These are phyloP conservation scores for Periophthalmus modestus DNA, from an alignment of 2,113 vertebrate species.

Conservation along the genomic window DNA sequence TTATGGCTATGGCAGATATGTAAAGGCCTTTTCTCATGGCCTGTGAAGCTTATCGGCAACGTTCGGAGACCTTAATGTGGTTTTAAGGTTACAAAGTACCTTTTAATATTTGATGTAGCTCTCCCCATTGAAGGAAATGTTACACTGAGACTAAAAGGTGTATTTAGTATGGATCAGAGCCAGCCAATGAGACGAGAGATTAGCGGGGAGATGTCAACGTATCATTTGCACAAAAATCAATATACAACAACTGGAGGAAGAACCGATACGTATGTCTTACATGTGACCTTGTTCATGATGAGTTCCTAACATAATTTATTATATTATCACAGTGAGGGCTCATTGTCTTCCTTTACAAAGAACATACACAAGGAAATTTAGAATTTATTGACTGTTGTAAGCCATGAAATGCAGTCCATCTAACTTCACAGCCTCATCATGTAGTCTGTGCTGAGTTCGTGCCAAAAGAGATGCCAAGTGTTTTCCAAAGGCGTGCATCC, in stretches of 20 bases:
- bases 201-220: background rate
- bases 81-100: slow-evolving; percentile 48
- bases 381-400: background rate
- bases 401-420: slow-evolving; percentile 18
- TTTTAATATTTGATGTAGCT: slow-evolving; percentile 62
- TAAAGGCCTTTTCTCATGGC: slow-evolving; percentile 12
- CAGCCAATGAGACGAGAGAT: slow-evolving; percentile 15
- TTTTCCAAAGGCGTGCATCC: slow-evolving; percentile 18
- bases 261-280: background rate
- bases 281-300: slow-evolving; percentile 9
- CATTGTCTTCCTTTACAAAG: background rate
- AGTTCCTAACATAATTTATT: background rate
- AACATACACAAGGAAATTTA: slow-evolving; percentile 13
- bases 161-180: slow-evolving; percentile 28
- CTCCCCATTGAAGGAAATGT: slow-evolving; percentile 42
- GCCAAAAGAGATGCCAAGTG: slow-evolving; percentile 17
- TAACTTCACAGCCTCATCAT: slow-evolving; percentile 17
- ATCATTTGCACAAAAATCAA: slow-evolving; percentile 6
- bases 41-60: background rate
- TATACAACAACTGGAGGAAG: background rate
- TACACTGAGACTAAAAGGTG: slow-evolving; percentile 46
- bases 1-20: slow-evolving; percentile 14
- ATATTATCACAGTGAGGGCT: background rate
- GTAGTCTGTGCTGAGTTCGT: background rate
- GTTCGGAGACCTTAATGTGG: slow-evolving; percentile 9